Evolutionary conservation across 2,888 invertebrate genomes (phyloP), one percentile per base, ranked within the genome.

Genomic region (Acrobasis suavella): DNA sequence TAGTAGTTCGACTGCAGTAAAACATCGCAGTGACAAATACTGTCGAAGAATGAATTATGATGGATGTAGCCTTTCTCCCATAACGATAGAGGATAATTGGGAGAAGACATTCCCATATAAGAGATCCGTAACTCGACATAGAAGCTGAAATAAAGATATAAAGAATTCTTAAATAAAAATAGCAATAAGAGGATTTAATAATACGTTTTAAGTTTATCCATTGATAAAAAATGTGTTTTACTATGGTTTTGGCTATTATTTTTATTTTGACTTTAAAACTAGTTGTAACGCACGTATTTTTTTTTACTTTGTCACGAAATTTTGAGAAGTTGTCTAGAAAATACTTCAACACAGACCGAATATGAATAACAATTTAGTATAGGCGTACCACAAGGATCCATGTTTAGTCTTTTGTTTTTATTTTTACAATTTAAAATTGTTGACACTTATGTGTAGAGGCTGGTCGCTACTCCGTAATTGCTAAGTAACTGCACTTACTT

Each of bases 121-220:
- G 8, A 9, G 66, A 63, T 1, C 64, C 16, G 55, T 70, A 74
- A 52, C 60, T 60, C 49, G 65, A 64, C 1, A 64, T 7, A 10
- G 73, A 65, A 14, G 65, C 74, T 74, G 70, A 15, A 72, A 73
- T 71, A 60, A 6, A 76, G 49, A 37, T 37, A 37, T 14, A 32
- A n/a, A 32, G 32, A 32, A 15, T 38, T 1, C 15, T 46, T n/a
- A n/a, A n/a, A n/a, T n/a, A 46, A 10, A 10, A 42, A 46, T 14
- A n/a, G 46, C 8, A 32, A 32, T 6, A 46, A 14, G 46, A 46
- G n/a, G 9, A 12, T 7, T 32, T 7, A 6, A 32, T 7, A 7
- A 7, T 8, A 32, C 8, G 7, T 32, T 32, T 32, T 32, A 7
- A 32, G 8, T 32, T 32, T 32, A 32, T 32, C 32, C 10, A 42